Conservation (phyloP, 2,888 invertebrate genomes). For the Oxyscelio sp. region DNA sequence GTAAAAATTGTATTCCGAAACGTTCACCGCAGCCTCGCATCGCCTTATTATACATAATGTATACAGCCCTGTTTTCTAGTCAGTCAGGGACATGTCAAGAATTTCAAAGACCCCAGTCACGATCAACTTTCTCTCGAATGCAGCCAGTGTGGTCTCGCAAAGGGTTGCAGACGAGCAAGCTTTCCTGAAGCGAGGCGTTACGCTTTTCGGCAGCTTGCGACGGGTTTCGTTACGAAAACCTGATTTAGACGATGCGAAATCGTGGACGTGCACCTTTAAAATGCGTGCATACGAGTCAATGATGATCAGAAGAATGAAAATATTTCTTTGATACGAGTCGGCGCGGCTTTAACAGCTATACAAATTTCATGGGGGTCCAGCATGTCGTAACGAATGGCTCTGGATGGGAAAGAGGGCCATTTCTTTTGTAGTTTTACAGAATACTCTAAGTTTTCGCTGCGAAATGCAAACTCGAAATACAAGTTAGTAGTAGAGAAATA, state of each 20-base stretch:
- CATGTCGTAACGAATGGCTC: too few species aligned
- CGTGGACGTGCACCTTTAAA: background rate
- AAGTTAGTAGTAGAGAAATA: too few species aligned
- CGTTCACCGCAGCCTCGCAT: background rate
- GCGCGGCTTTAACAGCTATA: too few species aligned
- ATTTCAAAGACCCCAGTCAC: constrained; percentile 52
- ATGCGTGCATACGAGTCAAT: constrained; percentile 8
- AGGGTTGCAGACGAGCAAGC: constrained; percentile 44
- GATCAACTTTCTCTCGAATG: constrained; percentile 29
- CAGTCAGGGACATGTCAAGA: constrained; percentile 61
- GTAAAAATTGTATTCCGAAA: background rate
- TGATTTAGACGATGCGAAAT: constrained; percentile 8
- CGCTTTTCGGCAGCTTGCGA: constrained; percentile 42
- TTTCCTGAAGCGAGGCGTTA: constrained; percentile 15
- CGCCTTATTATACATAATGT: constrained; percentile 14
- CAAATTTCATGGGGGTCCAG: too few species aligned
- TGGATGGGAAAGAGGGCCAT: too few species aligned
- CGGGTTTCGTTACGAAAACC: constrained; percentile 38
- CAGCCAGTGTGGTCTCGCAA: constrained; percentile 16
- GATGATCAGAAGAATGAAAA: constrained; percentile 18
- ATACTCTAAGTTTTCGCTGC: too few species aligned
- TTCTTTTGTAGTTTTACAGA: too few species aligned
- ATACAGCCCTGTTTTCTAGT: constrained; percentile 58
- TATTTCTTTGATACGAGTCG: constrained; percentile 11
- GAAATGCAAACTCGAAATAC: too few species aligned